Evolutionary conservation across 2,797 vertebrate genomes (phyloP).

Genomic region (Oceanodroma leucorhoa): DNA sequence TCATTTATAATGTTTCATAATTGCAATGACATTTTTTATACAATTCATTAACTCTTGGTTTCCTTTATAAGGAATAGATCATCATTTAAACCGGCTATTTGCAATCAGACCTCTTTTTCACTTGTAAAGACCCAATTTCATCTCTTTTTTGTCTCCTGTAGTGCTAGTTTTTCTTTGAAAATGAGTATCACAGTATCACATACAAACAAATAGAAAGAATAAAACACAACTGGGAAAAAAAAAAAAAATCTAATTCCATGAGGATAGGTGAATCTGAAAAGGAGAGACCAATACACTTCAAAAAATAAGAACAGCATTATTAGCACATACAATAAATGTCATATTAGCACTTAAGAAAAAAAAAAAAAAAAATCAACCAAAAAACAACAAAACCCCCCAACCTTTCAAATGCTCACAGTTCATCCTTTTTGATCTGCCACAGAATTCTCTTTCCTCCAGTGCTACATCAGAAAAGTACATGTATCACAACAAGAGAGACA

Average conservation of each 20-base stretch:
- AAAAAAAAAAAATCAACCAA: not conserved
- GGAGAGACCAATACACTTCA: not conserved
- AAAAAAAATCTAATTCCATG: not conserved
- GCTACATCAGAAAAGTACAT: not conserved
- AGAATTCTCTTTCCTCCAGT: not conserved
- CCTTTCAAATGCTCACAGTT: not conserved
- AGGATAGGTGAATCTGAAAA: not conserved
- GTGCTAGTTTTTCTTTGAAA: not conserved
- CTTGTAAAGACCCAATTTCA: not conserved
- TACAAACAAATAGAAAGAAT: not conserved
- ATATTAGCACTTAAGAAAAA: too few relatives aligned
- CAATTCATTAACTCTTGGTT: not conserved
- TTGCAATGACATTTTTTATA: not conserved
- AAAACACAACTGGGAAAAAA: not conserved
- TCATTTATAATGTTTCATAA: not conserved
- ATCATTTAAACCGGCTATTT: not conserved
- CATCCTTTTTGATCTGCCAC: not conserved
- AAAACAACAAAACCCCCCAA: accelerated
- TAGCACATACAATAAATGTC: not conserved
- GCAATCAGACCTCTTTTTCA: not conserved
- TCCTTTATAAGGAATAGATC: not conserved
- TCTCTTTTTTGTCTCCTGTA: not conserved
- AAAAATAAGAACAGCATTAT: not conserved
- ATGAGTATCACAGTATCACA: not conserved
- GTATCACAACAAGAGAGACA: not conserved